These are phyloP conservation scores for Elaphurus davidianus DNA, from an alignment of 2,113 vertebrate species.

Conservation along the genomic window DNA sequence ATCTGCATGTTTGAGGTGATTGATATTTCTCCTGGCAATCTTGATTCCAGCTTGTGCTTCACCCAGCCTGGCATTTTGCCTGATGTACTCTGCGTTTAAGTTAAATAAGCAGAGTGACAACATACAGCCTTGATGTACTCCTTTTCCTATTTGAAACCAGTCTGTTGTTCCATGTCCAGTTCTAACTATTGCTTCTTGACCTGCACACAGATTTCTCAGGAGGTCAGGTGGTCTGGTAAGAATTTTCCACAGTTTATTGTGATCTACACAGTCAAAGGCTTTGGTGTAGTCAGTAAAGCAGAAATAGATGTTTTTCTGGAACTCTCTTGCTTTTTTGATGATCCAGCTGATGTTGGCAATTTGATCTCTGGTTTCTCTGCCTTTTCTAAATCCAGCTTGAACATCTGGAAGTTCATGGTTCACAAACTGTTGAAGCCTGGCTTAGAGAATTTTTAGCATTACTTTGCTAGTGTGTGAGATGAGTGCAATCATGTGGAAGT, in stretches of 20 bases:
- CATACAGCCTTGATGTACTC: neutral
- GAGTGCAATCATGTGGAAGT: neutral
- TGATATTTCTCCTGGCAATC: neutral
- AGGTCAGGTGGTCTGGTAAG: neutral
- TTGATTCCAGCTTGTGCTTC: neutral
- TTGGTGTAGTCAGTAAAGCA: neutral
- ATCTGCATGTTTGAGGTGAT: neutral
- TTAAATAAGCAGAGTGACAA: neutral
- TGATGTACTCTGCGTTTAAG: neutral
- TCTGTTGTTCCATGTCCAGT: neutral
- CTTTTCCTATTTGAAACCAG: neutral
- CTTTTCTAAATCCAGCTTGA: neutral
- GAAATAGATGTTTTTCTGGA: neutral
- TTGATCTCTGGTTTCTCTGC: neutral
- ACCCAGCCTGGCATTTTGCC: neutral
- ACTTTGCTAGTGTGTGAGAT: neutral
- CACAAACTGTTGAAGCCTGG: neutral
- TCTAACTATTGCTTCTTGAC: neutral
- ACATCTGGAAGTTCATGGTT: neutral
- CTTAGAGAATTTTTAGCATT: neutral
- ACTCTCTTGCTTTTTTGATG: neutral
- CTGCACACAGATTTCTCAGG: neutral
- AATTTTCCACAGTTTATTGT: neutral
- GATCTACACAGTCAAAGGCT: neutral
- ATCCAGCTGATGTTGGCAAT: neutral